Evolutionary conservation across 2,113 vertebrate genomes (phyloP).

Genomic region (Anser cygnoides): DNA sequence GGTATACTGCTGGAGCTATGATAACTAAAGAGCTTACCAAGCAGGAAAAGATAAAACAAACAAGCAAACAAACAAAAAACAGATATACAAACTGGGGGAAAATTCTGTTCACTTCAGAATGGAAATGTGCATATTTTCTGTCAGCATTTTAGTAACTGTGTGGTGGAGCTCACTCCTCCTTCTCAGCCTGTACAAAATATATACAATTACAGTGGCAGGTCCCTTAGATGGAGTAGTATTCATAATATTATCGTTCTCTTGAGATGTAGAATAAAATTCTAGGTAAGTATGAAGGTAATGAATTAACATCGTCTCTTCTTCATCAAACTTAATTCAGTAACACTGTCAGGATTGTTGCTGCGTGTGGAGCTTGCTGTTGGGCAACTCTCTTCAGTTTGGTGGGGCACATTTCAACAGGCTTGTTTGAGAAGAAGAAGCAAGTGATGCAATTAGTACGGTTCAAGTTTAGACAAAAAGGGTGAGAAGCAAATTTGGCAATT

Average conservation of each 20-base stretch:
- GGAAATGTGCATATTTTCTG: background rate
- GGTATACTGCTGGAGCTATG: background rate
- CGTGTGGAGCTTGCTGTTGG: accelerated
- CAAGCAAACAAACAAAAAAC: too few species aligned
- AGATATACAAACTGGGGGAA: background rate
- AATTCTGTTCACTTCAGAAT: background rate
- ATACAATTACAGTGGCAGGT: background rate
- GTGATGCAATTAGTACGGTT: background rate
- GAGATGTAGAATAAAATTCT: background rate
- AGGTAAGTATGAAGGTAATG: background rate
- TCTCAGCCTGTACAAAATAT: background rate
- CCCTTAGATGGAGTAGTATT: background rate
- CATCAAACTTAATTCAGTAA: background rate
- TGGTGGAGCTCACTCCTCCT: background rate
- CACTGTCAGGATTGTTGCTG: background rate
- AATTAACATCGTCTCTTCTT: background rate
- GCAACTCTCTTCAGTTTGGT: background rate
- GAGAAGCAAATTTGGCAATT: background rate
- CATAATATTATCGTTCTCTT: background rate
- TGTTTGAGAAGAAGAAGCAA: background rate
- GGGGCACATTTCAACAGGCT: background rate
- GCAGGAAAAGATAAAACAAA: background rate
- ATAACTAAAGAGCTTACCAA: slow-evolving; percentile 19
- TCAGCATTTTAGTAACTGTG: background rate
- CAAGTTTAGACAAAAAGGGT: background rate